These are phyloP conservation scores for Sterna hirundo DNA, from an alignment of 2,113 vertebrate genomes.

Conservation along the genomic window DNA sequence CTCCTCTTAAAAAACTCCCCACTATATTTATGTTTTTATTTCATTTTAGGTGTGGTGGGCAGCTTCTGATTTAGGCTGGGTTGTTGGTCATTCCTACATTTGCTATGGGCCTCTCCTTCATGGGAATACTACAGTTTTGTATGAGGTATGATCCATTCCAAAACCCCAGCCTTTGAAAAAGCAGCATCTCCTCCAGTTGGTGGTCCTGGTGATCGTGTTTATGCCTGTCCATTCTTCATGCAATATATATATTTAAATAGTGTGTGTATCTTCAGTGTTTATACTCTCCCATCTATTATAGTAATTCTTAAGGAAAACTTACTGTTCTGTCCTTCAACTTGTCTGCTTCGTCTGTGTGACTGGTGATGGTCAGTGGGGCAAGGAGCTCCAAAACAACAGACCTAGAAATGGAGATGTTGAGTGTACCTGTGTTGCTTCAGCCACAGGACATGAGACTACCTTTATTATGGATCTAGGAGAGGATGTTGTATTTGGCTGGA, in stretches of 20 bases:
- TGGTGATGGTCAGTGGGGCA: rapidly evolving
- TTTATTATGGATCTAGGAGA: neutral
- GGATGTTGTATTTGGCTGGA: neutral
- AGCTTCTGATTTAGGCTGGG: slow-evolving; percentile 97
- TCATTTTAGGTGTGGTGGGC: slow-evolving; percentile 94
- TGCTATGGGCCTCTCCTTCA: slow-evolving; percentile 95
- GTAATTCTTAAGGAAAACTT: neutral
- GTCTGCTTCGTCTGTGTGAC: neutral
- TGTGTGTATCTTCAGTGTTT: neutral
- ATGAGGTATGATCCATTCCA: slow-evolving; percentile 81
- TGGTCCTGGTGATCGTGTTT: neutral
- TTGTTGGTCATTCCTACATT: slow-evolving; percentile 97
- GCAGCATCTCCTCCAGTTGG: neutral
- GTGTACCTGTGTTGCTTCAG: neutral
- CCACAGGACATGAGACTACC: neutral
- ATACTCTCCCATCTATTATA: neutral
- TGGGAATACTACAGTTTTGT: slow-evolving; percentile 91
- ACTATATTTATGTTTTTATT: neutral
- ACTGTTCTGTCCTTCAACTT: neutral
- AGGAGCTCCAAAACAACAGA: neutral
- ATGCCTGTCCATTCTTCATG: neutral
- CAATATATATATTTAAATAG: neutral
- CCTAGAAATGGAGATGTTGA: neutral
- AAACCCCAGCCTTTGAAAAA: neutral
- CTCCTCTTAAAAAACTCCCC: neutral